Conservation (phyloP, 2,888 invertebrate genomes). For the Itoplectis maculator region DNA sequence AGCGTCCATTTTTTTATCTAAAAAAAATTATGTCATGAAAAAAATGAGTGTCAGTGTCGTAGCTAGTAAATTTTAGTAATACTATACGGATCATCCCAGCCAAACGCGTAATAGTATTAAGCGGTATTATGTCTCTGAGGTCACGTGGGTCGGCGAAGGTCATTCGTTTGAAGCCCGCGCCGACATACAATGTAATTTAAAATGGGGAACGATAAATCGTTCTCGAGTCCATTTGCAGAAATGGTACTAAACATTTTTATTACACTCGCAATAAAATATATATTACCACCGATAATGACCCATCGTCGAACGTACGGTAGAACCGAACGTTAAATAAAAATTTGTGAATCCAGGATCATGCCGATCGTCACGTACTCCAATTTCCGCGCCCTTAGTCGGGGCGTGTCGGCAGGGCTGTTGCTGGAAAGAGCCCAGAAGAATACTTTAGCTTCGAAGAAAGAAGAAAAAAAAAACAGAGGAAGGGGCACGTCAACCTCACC, state of each 20-base stretch:
- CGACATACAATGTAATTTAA: not conserved
- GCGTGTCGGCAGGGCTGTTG: not conserved
- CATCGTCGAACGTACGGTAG: no score
- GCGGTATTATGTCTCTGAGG: not conserved
- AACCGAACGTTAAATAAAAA: no score
- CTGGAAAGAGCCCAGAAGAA: not conserved
- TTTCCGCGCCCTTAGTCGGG: not conserved
- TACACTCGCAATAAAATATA: not conserved
- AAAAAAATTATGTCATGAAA: not conserved
- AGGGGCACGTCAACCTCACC: not conserved
- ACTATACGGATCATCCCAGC: not conserved
- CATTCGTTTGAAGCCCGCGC: not conserved
- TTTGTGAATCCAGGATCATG: not conserved
- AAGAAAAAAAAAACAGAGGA: not conserved
- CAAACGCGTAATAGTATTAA: slow-evolving; percentile 1
- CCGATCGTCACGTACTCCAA: not conserved
- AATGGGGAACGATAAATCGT: not conserved
- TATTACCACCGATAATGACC: no score
- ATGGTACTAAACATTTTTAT: not conserved
- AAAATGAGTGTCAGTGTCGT: not conserved
- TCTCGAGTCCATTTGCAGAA: not conserved
- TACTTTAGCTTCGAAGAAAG: not conserved
- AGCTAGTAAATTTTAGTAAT: not conserved
- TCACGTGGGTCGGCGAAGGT: not conserved
- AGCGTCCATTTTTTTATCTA: not conserved